A percentile compares a stretch with the other conserved stretches of the same genome.
Evolutionary conservation across 2,888 invertebrate genomes (phyloP).

Genomic region (Fragum sueziense): DNA sequence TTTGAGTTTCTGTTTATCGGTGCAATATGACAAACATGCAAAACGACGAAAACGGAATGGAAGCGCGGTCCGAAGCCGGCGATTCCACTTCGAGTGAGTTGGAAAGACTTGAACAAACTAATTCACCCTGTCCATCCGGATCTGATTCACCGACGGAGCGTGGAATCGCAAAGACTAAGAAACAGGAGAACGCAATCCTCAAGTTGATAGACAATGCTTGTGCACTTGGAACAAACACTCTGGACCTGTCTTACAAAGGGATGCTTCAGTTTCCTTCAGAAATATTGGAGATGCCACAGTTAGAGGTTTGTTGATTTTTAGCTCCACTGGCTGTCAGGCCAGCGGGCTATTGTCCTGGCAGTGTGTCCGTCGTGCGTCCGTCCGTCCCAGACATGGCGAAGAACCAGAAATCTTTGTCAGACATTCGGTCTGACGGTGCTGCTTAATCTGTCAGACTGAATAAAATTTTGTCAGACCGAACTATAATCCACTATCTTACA

Average conservation of each 20-base stretch:
- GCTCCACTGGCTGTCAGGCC: too few species aligned
- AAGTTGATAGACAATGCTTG: conserved; percentile 67
- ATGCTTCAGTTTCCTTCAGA: conserved; percentile 73
- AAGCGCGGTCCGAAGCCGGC: conserved; percentile 56
- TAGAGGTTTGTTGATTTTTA: conserved; percentile 69
- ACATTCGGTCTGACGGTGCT: too few species aligned
- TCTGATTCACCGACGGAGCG: conserved; percentile 64
- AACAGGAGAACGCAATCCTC: conserved; percentile 66
- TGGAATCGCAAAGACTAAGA: conserved; percentile 69
- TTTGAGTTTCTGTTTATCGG: neutral
- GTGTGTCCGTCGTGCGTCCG: too few species aligned
- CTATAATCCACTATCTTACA: too few species aligned
- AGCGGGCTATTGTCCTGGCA: too few species aligned
- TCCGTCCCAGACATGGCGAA: too few species aligned
- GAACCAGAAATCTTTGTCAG: too few species aligned
- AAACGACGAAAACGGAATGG: conserved; percentile 48
- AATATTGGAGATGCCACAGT: conserved; percentile 70
- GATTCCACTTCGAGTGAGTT: conserved; percentile 69
- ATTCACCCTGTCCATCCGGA: conserved; percentile 60
- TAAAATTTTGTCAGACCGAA: too few species aligned
- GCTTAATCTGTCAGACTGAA: too few species aligned
- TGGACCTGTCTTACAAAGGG: conserved; percentile 74
- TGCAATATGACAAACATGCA: conserved; percentile 51
- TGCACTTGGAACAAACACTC: conserved; percentile 67
- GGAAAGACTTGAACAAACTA: conserved; percentile 58